Percentiles rank a stretch among this genome's conserved stretches.
Evolutionary conservation across 2,113 vertebrate species (phyloP).

Genomic region (Centropristis striata): DNA sequence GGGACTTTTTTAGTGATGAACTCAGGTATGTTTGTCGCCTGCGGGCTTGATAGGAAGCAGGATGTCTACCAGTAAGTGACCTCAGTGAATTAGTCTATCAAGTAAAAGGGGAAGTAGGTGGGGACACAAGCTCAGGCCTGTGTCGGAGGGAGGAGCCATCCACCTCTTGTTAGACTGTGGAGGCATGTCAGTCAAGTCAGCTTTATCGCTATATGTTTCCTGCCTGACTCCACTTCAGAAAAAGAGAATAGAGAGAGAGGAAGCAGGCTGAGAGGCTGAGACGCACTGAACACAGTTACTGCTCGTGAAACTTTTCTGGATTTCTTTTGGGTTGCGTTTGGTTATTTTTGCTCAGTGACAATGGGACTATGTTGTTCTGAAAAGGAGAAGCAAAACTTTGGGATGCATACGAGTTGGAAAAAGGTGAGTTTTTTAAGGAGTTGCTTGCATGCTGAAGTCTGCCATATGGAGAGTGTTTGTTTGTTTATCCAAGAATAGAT

Average conservation of each 20-base stretch:
- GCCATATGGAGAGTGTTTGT: neutral
- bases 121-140: conserved; percentile 59
- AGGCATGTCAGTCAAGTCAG: conserved; percentile 68
- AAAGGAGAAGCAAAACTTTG: conserved; percentile 77
- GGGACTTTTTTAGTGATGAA: conserved; percentile 57
- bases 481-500: neutral
- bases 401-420: conserved; percentile 72
- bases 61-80: conserved; percentile 66
- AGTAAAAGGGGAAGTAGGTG: conserved; percentile 72
- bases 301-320: conserved; percentile 13
- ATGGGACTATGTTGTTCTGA: conserved; percentile 86
- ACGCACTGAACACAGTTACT: conserved; percentile 19
- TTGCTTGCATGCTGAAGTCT: neutral
- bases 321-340: conserved; percentile 52
- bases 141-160: conserved; percentile 68
- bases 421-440: conserved; percentile 75
- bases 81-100: conserved; percentile 60
- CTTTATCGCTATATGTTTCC: conserved; percentile 78
- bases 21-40: conserved; percentile 58
- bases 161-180: conserved; percentile 49
- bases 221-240: conserved; percentile 74
- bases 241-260: conserved; percentile 61
- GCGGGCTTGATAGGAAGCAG: conserved; percentile 32
- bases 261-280: conserved; percentile 41
- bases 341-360: conserved; percentile 62